These are phyloP conservation scores for Acleris cristana DNA, from an alignment of 2,888 invertebrate species.

Conservation along the genomic window DNA sequence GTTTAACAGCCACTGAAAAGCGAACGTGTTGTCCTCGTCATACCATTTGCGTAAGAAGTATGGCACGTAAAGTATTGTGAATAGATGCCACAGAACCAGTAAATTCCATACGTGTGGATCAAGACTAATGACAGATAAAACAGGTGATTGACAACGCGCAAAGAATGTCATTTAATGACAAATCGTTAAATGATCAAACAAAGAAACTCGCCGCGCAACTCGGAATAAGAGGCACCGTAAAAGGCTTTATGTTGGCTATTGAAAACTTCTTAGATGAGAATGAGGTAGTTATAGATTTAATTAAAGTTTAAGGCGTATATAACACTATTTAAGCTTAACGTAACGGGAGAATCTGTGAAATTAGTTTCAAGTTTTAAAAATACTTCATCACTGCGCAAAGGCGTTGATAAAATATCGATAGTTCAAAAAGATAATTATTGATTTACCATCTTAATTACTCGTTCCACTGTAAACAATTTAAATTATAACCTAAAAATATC, in stretches of 20 bases:
- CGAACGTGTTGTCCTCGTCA: neutral
- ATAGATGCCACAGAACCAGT: neutral
- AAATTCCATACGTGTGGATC: neutral
- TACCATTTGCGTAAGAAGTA: neutral
- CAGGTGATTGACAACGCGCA: slow-evolving; percentile 23
- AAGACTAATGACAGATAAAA: slow-evolving; percentile 18
- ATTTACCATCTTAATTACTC: no score
- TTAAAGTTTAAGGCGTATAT: neutral
- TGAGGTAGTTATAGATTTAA: slow-evolving; percentile 24
- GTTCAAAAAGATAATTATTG: no score
- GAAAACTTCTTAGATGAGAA: slow-evolving; percentile 7
- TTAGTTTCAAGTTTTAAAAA: no score
- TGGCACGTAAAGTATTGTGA: neutral
- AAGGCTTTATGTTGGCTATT: slow-evolving; percentile 26
- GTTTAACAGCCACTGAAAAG: neutral
- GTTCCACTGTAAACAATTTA: no score
- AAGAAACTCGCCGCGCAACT: slow-evolving; percentile 14
- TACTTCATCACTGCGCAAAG: no score
- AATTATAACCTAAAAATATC: no score
- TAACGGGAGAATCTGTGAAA: no score
- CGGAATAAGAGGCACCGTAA: slow-evolving; percentile 13
- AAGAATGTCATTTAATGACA: slow-evolving; percentile 33
- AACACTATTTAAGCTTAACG: no score
- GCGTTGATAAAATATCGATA: no score
- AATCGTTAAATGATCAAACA: slow-evolving; percentile 33